phyloP scores from a whole-genome alignment of 2,888 invertebrate species.

The Drosophila tanythrix region DNA sequence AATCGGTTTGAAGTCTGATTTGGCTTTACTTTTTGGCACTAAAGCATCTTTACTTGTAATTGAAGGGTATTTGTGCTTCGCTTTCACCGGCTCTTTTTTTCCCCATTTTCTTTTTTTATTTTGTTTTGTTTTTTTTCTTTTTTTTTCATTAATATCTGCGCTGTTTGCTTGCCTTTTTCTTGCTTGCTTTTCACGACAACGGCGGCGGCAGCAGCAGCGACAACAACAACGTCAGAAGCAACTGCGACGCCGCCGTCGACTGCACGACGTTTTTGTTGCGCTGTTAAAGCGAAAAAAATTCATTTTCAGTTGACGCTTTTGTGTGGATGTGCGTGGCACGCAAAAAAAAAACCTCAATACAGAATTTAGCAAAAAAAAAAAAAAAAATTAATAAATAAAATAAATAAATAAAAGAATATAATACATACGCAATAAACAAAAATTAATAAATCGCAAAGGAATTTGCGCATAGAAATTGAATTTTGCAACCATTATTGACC shows the following conservation, averaged over 20 bases:
- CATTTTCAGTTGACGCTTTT: slow-evolving; percentile 79
- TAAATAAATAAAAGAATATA: slow-evolving; percentile 17
- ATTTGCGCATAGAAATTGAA: slow-evolving; percentile 52
- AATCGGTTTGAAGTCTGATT: background rate
- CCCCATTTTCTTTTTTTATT: slow-evolving; percentile 65
- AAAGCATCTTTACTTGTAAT: background rate
- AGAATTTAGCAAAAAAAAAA: slow-evolving; percentile 38
- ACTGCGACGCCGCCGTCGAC: slow-evolving; percentile 62
- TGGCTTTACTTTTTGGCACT: background rate
- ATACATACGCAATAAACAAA: slow-evolving; percentile 58
- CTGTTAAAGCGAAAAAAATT: slow-evolving; percentile 79
- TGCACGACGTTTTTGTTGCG: slow-evolving; percentile 70
- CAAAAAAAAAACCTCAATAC: slow-evolving; percentile 44
- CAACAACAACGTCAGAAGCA: slow-evolving; percentile 46
- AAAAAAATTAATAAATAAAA: background rate
- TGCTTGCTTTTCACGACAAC: slow-evolving; percentile 63
- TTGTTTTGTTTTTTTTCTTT: slow-evolving; percentile 41
- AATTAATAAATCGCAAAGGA: slow-evolving; percentile 40
- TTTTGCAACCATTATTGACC: slow-evolving; percentile 64
- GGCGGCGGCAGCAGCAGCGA: slow-evolving; percentile 10
- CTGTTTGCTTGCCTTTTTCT: slow-evolving; percentile 68
- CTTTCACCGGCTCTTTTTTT: slow-evolving; percentile 20
- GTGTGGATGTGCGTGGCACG: slow-evolving; percentile 75
- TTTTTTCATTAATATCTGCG: slow-evolving; percentile 78
- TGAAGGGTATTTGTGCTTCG: slow-evolving; percentile 53